Conservation (phyloP, 92 coral and sea anemone species). For the Epizoanthus illoricatus region DNA sequence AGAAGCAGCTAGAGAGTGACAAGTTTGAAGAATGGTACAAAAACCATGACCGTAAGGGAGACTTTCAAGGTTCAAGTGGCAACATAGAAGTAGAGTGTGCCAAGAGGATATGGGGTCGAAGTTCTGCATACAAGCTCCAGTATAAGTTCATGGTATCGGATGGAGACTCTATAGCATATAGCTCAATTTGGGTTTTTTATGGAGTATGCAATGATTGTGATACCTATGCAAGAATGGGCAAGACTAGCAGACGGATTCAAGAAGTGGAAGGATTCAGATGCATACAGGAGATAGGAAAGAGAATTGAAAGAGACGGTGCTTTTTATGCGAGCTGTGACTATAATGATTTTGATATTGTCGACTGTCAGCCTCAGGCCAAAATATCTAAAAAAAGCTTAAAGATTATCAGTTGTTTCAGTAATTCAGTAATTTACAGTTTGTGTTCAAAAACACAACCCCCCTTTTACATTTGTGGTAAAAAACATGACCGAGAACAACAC, state of each 20-base stretch:
- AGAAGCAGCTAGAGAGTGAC: conserved; percentile 12
- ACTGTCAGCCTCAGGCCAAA: no score
- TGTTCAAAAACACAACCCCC: no score
- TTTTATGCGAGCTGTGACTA: no score
- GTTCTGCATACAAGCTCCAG: conserved; percentile 20
- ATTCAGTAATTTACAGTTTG: no score
- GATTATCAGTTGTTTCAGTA: no score
- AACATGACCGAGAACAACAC: no score
- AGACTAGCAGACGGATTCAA: conserved; percentile 34
- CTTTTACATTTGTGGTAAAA: no score
- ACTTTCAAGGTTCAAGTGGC: conserved; percentile 48
- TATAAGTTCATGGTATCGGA: conserved; percentile 54
- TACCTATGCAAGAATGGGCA: conserved; percentile 41
- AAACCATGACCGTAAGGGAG: conserved; percentile 9
- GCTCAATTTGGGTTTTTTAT: conserved; percentile 47
- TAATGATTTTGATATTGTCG: no score
- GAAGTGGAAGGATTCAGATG: conserved; percentile 53
- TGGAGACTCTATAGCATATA: conserved; percentile 59
- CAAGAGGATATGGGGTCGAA: conserved; percentile 51
- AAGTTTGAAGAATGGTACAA: conserved; percentile 41
- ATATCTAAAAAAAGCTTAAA: no score
- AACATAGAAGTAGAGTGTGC: conserved; percentile 60
- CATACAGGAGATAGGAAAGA: conserved; percentile 43
- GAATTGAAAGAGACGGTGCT: conserved; percentile 1
- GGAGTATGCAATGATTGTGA: conserved; percentile 54